A percentile compares a stretch with the other conserved stretches of the same genome.
phyloP scores from a whole-genome alignment of 2,113 vertebrate species.

The Sapajus apella region DNA sequence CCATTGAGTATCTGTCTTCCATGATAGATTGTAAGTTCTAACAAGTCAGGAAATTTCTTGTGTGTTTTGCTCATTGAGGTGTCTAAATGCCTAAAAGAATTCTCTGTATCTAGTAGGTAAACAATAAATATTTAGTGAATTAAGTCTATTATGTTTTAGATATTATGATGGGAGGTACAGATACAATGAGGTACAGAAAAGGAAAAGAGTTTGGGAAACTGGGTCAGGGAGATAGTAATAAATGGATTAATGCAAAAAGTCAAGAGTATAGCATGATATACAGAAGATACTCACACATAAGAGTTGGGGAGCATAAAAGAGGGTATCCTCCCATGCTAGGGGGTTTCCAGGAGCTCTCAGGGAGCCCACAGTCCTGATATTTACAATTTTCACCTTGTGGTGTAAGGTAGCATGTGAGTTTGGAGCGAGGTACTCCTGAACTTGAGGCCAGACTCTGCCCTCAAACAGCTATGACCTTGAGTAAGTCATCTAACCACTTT shows the following conservation, averaged over 20 bases:
- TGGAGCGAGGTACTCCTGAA: not conserved
- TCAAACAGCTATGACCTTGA: not conserved
- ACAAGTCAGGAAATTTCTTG: not conserved
- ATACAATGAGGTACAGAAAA: not conserved
- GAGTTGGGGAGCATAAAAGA: not conserved
- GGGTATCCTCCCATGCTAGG: not conserved
- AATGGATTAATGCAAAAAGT: not conserved
- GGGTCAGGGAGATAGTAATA: not conserved
- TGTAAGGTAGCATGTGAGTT: not conserved
- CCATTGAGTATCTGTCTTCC: not conserved
- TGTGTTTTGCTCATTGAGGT: not conserved
- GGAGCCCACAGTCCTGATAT: not conserved
- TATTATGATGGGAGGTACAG: not conserved
- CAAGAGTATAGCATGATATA: not conserved
- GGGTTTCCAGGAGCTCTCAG: not conserved
- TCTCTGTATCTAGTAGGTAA: not conserved
- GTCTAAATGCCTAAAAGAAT: not conserved
- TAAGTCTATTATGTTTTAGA: not conserved
- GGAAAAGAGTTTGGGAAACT: not conserved
- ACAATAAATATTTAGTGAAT: not conserved
- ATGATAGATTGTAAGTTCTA: not conserved
- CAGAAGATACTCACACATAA: not conserved
- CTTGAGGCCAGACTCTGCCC: not conserved
- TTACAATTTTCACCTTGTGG: rapidly evolving
- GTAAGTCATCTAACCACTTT: not conserved